Conservation (phyloP, 2,797 vertebrate species). For the Rhynchotus rufescens region DNA sequence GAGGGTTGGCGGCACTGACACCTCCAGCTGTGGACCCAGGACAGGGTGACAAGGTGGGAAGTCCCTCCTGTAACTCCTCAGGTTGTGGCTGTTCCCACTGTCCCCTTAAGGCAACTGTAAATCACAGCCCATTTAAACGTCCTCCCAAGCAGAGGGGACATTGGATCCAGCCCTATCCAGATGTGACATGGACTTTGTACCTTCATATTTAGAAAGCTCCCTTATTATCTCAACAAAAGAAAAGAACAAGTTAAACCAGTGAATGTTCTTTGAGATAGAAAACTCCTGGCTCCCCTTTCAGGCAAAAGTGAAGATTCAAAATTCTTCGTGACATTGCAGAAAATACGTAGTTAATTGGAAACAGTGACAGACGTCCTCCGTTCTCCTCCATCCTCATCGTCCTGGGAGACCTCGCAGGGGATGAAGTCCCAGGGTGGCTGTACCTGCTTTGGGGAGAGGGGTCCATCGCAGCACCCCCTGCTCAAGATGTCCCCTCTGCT, state of each 20-base stretch:
- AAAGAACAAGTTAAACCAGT: not conserved
- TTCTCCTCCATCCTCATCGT: not conserved
- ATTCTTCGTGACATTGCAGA: accelerated
- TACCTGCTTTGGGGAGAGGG: not conserved
- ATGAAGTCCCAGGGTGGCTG: not conserved
- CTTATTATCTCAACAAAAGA: not conserved
- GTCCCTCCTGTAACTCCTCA: not conserved
- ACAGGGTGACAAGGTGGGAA: not conserved
- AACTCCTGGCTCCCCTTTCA: accelerated
- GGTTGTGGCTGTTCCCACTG: not conserved
- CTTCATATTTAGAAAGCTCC: not conserved
- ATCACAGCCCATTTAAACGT: not conserved
- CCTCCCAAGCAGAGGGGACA: not conserved
- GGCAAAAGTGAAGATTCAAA: not conserved
- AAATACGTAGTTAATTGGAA: not conserved
- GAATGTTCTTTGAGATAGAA: not conserved
- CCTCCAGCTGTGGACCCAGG: not conserved
- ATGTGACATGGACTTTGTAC: not conserved
- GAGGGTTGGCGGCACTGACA: not conserved
- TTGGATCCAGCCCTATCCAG: not conserved
- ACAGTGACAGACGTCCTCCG: too few species aligned
- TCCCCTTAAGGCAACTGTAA: not conserved
- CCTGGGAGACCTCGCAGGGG: too few species aligned
- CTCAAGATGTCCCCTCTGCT: too few species aligned
- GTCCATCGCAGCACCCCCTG: not conserved